Percentiles rank a stretch among this genome's conserved stretches.
Evolutionary conservation across 2,797 vertebrate species (phyloP).

Genomic region (Erethizon dorsatum): DNA sequence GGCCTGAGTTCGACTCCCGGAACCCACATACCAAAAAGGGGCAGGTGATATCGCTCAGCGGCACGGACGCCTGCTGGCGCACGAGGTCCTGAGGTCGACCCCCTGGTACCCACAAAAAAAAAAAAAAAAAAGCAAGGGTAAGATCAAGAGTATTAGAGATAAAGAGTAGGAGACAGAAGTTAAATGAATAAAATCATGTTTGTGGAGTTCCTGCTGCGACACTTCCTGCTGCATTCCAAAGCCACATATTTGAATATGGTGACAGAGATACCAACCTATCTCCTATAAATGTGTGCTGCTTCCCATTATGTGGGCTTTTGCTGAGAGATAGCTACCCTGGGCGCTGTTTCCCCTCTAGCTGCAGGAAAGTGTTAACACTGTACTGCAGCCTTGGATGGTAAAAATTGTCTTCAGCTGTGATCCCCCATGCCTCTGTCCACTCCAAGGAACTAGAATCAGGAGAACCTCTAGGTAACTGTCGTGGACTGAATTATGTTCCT

Average conservation of each 20-base stretch:
- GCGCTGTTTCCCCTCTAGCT: background rate
- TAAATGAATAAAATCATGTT: background rate
- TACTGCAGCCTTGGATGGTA: background rate
- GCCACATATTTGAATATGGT: background rate
- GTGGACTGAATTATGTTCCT: background rate
- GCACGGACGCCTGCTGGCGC: no score
- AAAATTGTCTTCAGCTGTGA: background rate
- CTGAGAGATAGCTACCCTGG: background rate
- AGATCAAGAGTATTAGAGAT: background rate
- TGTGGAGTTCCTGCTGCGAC: background rate
- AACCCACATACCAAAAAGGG: no score
- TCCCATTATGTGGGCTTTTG: background rate
- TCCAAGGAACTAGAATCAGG: background rate
- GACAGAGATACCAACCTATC: background rate
- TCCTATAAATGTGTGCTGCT: rapidly evolving
- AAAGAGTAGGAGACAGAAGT: background rate
- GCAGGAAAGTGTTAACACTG: background rate
- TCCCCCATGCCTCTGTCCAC: background rate
- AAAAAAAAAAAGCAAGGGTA: background rate
- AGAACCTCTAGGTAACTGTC: background rate
- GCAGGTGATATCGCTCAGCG: no score
- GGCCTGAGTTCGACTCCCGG: no score
- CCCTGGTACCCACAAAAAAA: no score
- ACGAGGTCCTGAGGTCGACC: no score
- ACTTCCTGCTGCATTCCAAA: background rate